Conservation (phyloP, 2,797 vertebrate genomes). For the Anguilla obscura region DNA sequence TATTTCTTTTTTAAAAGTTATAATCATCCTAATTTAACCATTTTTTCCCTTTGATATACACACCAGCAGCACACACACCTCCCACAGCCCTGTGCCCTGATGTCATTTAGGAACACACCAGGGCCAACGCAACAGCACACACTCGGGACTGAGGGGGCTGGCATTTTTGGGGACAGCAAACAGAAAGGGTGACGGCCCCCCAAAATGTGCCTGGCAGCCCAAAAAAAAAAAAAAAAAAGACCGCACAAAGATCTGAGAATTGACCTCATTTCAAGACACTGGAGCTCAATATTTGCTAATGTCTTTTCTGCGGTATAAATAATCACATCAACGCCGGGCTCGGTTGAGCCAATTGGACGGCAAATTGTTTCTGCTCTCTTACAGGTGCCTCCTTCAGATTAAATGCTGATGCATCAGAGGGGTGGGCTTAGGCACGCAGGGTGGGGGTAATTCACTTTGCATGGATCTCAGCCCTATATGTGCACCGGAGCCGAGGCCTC, state of each 20-base stretch:
- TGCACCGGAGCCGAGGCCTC: constrained; percentile 73
- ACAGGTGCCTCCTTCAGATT: constrained; percentile 74
- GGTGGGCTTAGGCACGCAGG: constrained; percentile 62
- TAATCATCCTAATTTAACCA: not conserved
- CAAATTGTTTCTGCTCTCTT: constrained; percentile 73
- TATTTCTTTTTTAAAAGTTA: not conserved
- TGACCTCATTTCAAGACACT: constrained; percentile 60
- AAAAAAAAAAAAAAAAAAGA: constrained; percentile 32
- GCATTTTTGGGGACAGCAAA: constrained; percentile 20
- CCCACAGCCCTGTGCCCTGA: not conserved
- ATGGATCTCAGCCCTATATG: constrained; percentile 72
- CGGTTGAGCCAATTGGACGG: constrained; percentile 66
- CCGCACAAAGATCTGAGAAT: constrained; percentile 34
- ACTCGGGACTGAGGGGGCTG: not conserved
- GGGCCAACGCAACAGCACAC: not conserved
- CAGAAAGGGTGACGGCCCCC: not conserved
- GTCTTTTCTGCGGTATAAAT: constrained; percentile 64
- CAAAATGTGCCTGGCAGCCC: not conserved
- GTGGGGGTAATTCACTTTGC: constrained; percentile 68
- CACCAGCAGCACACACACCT: not conserved
- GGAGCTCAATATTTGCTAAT: constrained; percentile 70
- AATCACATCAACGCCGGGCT: constrained; percentile 65
- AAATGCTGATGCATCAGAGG: constrained; percentile 69
- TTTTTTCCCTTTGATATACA: not conserved
- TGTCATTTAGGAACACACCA: not conserved